Evolutionary conservation across 2,888 invertebrate species (phyloP), one percentile per base, ranked within the genome.

Genomic region (Xestia xanthographa): DNA sequence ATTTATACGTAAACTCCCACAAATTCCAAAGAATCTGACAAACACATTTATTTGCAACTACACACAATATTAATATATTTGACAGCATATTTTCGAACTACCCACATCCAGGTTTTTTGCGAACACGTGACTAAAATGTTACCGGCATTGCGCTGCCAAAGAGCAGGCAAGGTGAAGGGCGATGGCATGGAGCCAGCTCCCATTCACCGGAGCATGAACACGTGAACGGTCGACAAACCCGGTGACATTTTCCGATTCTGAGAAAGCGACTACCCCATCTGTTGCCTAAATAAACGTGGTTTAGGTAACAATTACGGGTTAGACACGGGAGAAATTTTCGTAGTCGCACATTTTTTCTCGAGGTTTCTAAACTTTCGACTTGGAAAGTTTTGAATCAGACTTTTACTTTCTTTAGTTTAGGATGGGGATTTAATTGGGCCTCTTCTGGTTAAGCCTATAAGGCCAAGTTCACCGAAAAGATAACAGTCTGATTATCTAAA

Each of bases 191-290:
- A 78, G 89, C 89, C 88, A 88, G 76, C 12, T 43, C 56, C 71
- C 85, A 74, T 73, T 85, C 50, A 77, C 60, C 12, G 56, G 66
- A 29, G 66, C 66, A 48, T 8, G n/a, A 56, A 65, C 72, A 74
- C 78, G 75, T 75, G 79, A 77, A 14, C 82, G 81, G 84, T 83
- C 87, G 89, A 77, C 87, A 87, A 87, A 87, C 89, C 87, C n/a
- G 60, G 26, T 45, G 48, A 50, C 75, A 43, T 65, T 74, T 80
- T 79, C 63, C 56, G 53, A 60, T 60, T 70, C 38, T 14, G 77
- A 66, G 45, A 56, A 56, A 63, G 63, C 8, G 29, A 50, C 2
- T 9, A 41, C 17, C 9, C 14, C 14, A 56, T 11, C 20, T n/a
- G 12, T 29, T 11, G 17, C 5, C 6, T 11, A 20, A 38, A 3